Conservation (phyloP, 2,888 invertebrate genomes). For the Amphipoea lucens region DNA sequence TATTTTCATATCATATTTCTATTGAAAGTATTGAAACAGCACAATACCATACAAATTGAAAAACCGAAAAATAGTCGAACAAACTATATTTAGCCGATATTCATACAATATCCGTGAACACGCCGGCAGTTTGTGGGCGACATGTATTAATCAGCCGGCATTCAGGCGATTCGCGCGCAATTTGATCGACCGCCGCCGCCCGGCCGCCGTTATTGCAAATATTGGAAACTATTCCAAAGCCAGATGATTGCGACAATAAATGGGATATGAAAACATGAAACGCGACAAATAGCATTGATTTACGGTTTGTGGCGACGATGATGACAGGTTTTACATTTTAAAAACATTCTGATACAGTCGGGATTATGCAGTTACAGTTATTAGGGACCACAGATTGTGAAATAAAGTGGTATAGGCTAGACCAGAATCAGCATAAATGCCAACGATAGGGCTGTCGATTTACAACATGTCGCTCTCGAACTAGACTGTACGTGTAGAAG, state of each 20-base stretch:
- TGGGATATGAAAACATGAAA: conserved; percentile 42
- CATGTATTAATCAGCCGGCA: conserved; percentile 57
- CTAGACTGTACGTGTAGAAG: background rate
- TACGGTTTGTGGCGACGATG: conserved; percentile 27
- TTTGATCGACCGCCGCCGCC: conserved; percentile 49
- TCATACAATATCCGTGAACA: conserved; percentile 36
- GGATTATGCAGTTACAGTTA: conserved; percentile 2
- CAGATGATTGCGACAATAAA: conserved; percentile 47
- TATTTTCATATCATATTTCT: conserved; percentile 7
- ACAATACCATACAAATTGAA: conserved; percentile 40
- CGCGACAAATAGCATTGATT: conserved; percentile 48
- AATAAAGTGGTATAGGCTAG: background rate
- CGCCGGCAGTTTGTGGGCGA: conserved; percentile 47
- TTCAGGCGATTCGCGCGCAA: conserved; percentile 49
- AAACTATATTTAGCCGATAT: conserved; percentile 26
- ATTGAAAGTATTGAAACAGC: conserved; percentile 25
- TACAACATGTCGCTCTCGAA: too few species aligned
- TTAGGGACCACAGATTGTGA: background rate
- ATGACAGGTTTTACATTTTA: conserved; percentile 17
- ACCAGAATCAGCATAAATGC: background rate
- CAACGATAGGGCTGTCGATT: background rate
- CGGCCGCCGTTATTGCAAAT: conserved; percentile 44
- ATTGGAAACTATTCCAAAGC: conserved; percentile 59
- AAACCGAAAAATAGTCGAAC: conserved; percentile 31
- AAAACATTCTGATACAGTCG: background rate